Percentiles rank a stretch among this genome's conserved stretches.
Conservation (phyloP, 2,888 invertebrate species). For the Cheilosia soror region DNA sequence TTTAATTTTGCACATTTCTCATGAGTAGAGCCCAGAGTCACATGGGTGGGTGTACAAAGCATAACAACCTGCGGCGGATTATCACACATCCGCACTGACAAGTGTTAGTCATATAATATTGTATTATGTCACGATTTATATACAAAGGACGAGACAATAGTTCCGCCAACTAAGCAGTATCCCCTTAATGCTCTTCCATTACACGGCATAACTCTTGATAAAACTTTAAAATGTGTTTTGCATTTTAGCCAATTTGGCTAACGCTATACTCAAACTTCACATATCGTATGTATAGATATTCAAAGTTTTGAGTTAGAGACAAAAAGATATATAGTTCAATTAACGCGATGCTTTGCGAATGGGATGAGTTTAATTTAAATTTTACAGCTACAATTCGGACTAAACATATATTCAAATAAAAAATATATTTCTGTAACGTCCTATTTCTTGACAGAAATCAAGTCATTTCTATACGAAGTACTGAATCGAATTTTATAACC, state of each 20-base stretch:
- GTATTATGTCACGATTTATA: constrained; percentile 27
- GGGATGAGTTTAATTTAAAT: not conserved
- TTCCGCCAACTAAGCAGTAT: constrained; percentile 26
- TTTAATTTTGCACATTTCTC: constrained; percentile 43
- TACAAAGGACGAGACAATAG: constrained; percentile 16
- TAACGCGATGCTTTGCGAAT: constrained; percentile 2
- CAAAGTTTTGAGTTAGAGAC: constrained; percentile 20
- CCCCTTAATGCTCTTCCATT: constrained; percentile 5
- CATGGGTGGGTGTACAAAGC: constrained; percentile 10
- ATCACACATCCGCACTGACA: constrained; percentile 33
- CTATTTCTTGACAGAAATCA: too few relatives aligned
- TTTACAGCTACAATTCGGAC: not conserved
- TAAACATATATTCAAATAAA: not conserved
- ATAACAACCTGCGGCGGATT: constrained; percentile 30
- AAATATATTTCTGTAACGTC: not conserved
- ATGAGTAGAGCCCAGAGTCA: constrained; percentile 6
- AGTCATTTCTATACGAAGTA: too few relatives aligned
- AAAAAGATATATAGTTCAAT: constrained; percentile 12
- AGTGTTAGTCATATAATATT: constrained; percentile 46
- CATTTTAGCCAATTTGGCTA: constrained; percentile 7
- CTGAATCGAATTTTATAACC: too few relatives aligned
- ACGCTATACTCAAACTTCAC: constrained; percentile 6
- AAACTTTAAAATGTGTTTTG: constrained; percentile 25
- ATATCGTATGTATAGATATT: not conserved
- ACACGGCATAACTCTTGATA: not conserved